Conservation (phyloP, 2,797 vertebrate genomes). For the Dromococcyx pavoninus region DNA sequence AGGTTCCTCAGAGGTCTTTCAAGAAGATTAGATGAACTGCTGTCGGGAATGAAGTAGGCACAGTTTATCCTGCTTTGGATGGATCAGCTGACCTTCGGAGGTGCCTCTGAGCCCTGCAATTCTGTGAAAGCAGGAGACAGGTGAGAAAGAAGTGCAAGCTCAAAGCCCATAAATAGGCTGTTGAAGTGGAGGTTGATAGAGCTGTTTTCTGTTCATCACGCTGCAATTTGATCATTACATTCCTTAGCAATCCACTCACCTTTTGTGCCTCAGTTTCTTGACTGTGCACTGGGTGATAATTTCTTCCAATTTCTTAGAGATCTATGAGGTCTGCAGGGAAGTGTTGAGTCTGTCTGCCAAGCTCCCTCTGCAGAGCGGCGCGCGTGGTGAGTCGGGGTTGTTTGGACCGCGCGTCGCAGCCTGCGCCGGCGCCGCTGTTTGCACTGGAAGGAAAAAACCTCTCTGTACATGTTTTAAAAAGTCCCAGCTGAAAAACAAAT, state of each 20-base stretch:
- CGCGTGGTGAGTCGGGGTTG: background rate
- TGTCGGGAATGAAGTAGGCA: background rate
- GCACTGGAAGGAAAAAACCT: background rate
- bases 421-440: background rate
- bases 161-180: background rate
- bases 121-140: background rate
- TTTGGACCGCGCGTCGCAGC: fast-evolving
- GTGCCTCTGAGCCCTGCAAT: background rate
- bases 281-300: background rate
- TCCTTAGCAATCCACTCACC: background rate
- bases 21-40: background rate
- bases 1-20: background rate
- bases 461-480: background rate
- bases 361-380: background rate
- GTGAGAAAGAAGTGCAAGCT: background rate
- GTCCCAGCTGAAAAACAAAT: background rate
- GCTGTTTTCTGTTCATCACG: background rate
- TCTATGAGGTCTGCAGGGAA: background rate
- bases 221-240: background rate
- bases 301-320: background rate
- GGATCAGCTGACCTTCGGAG: background rate
- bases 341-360: background rate
- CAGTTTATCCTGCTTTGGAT: background rate
- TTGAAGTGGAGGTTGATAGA: background rate
- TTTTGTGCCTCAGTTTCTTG: constrained; percentile 3